Conservation (phyloP, 2,888 invertebrate genomes). For the Polietes domitor region DNA sequence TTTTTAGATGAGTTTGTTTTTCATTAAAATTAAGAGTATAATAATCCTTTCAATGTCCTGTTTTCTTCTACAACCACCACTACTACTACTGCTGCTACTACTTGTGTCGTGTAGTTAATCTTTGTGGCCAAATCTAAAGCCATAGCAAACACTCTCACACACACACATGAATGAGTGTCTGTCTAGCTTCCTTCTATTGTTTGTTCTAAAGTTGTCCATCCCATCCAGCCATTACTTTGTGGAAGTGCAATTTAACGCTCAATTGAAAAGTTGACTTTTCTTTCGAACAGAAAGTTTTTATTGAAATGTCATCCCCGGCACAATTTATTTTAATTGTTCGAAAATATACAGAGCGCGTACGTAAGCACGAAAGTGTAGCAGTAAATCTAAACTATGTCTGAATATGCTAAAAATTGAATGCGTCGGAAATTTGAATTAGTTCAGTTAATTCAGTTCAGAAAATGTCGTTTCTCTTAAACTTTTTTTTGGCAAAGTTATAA, state of each 20-base stretch:
- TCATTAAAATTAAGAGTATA: conserved; percentile 20
- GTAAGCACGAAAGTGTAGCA: too few species aligned
- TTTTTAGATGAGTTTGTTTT: conserved; percentile 29
- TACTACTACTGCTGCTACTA: neutral
- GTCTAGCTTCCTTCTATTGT: too few species aligned
- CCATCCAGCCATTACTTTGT: neutral
- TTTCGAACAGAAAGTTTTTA: neutral
- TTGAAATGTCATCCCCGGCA: neutral
- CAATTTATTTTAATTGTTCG: conserved; percentile 13
- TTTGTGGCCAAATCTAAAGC: neutral
- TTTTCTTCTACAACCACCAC: neutral
- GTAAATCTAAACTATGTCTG: too few species aligned
- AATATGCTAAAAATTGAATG: too few species aligned
- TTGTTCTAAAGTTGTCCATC: neutral
- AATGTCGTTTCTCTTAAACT: too few species aligned
- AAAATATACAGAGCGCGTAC: neutral
- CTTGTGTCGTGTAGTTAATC: neutral
- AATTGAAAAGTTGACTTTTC: conserved; percentile 13
- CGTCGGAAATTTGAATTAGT: too few species aligned
- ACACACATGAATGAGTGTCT: too few species aligned
- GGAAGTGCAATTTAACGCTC: conserved; percentile 20
- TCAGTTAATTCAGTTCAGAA: too few species aligned
- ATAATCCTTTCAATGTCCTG: conserved; percentile 22
- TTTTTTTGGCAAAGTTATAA: too few species aligned
- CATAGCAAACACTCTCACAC: too few species aligned